Percentiles rank a stretch among this genome's conserved stretches.
These are phyloP conservation scores for Marcusenius ussheri DNA, from an alignment of 2,113 vertebrate species.

Conservation along the genomic window DNA sequence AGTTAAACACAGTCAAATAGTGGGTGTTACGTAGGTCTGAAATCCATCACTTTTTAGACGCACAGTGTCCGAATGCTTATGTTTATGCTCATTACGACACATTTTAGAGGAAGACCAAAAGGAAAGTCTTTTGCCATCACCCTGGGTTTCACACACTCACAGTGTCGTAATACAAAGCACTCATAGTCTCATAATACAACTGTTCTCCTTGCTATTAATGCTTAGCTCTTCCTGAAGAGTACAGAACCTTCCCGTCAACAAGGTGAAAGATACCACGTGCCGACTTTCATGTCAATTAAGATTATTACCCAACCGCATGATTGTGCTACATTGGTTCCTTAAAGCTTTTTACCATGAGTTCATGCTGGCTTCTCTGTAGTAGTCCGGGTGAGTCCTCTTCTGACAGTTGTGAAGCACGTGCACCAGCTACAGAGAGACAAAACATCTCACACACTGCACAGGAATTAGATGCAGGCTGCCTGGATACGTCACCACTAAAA, in stretches of 20 bases:
- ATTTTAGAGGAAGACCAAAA: background rate
- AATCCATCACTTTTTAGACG: background rate
- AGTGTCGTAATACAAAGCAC: background rate
- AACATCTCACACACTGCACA: background rate
- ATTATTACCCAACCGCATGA: background rate
- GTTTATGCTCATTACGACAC: background rate
- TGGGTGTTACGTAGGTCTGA: background rate
- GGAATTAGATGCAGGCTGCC: slow-evolving; percentile 3
- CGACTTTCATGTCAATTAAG: background rate
- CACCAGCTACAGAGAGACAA: background rate
- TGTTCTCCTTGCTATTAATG: background rate
- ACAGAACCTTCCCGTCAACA: background rate
- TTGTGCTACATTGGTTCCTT: background rate
- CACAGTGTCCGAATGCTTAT: background rate
- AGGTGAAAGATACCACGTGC: background rate
- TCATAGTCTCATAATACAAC: background rate
- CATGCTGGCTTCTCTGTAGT: background rate
- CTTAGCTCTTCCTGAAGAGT: background rate
- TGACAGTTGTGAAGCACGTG: background rate
- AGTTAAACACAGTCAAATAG: background rate
- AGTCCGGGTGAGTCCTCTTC: background rate
- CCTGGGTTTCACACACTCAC: background rate
- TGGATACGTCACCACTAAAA: background rate
- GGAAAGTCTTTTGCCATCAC: background rate
- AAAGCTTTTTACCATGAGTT: background rate